Conservation (phyloP, 92 coral and sea anemone species). For the Bergia sp. region DNA sequence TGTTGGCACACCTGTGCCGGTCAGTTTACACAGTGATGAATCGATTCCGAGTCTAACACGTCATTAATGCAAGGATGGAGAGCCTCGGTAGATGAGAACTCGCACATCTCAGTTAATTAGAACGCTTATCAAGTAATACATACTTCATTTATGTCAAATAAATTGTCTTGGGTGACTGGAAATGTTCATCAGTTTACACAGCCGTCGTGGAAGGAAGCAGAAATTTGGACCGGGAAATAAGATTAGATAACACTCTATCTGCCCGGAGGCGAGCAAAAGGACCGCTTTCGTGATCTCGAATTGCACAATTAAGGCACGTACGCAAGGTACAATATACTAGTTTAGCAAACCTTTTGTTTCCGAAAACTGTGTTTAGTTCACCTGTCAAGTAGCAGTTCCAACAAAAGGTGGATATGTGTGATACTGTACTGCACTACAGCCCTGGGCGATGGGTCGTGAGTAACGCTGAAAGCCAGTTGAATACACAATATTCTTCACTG, state of each 20-base stretch:
- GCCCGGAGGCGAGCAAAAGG: slow-evolving; percentile 15
- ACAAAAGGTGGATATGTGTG: too few species aligned
- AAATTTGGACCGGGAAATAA: background rate
- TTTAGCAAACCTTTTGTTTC: slow-evolving; percentile 25
- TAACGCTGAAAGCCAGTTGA: too few species aligned
- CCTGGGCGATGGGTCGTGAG: too few species aligned
- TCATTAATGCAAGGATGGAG: too few species aligned
- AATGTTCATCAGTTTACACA: slow-evolving; percentile 5
- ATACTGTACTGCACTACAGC: too few species aligned
- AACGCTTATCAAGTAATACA: background rate
- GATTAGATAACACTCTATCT: background rate
- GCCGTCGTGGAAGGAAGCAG: slow-evolving; percentile 20
- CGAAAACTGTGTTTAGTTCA: background rate
- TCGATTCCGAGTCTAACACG: too few species aligned
- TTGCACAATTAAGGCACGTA: slow-evolving; percentile 37
- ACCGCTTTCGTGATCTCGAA: background rate
- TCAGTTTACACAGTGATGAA: too few species aligned
- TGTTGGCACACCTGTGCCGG: too few species aligned
- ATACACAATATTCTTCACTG: background rate
- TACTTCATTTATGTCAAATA: background rate
- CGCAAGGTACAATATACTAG: background rate
- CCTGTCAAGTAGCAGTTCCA: background rate
- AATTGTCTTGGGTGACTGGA: background rate
- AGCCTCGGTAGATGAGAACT: background rate
- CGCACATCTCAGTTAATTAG: background rate